Conservation (phyloP, 1,140 invertebrate species). For the Acromyrmex echinatior region DNA sequence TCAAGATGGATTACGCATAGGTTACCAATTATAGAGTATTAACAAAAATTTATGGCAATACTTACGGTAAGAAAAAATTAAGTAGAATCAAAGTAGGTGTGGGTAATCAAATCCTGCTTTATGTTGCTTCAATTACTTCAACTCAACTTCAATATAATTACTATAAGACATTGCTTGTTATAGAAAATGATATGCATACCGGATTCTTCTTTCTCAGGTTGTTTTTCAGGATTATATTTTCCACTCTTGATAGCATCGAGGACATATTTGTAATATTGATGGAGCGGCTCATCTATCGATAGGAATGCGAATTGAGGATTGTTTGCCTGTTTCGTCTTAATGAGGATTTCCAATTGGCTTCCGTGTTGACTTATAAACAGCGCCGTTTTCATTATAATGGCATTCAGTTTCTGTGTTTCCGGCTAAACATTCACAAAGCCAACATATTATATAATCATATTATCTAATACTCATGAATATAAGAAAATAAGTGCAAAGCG, state of each 20-base stretch:
- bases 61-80: constrained; percentile 86
- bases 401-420: constrained; percentile 95
- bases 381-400: constrained; percentile 98
- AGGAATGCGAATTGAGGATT: constrained; percentile 98
- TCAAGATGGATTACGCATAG: constrained; percentile 50
- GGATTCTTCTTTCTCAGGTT: constrained; percentile 86
- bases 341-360: constrained; percentile 98
- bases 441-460: background rate
- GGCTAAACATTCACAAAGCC: constrained; percentile 90
- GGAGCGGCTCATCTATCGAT: constrained; percentile 93
- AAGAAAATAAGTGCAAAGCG: background rate
- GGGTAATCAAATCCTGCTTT: constrained; percentile 82
- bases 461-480: background rate
- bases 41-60: constrained; percentile 78
- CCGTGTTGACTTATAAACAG: constrained; percentile 97
- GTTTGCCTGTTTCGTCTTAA: constrained; percentile 98
- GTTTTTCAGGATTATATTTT: constrained; percentile 90
- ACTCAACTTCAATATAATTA: constrained; percentile 75
- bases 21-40: constrained; percentile 61
- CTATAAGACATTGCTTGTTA: constrained; percentile 70
- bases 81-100: constrained; percentile 84
- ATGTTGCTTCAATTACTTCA: constrained; percentile 80
- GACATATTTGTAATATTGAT: constrained; percentile 97
- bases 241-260: constrained; percentile 93
- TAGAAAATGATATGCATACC: constrained; percentile 85